These are phyloP conservation scores for Thaleichthys pacificus DNA, from an alignment of 2,797 vertebrate species.

Conservation along the genomic window DNA sequence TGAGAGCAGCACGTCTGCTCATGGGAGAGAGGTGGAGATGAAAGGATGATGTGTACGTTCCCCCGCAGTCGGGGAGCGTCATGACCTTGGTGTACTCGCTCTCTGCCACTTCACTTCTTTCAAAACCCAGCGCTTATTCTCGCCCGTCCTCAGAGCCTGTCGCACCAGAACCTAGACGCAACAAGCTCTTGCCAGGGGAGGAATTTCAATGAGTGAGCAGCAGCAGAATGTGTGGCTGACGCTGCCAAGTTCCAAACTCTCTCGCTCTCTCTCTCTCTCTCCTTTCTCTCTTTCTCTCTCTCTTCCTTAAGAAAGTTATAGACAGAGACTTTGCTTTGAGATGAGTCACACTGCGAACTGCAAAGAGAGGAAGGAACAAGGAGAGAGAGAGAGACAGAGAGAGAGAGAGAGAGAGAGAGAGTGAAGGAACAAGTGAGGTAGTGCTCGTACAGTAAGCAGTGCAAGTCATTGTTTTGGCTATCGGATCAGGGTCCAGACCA, in stretches of 20 bases:
- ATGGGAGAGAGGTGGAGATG: slow-evolving; percentile 23
- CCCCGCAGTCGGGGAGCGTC: neutral
- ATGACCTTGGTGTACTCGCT: too few species aligned
- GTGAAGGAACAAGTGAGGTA: neutral
- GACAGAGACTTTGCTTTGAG: slow-evolving; percentile 22
- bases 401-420: neutral
- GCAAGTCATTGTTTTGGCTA: neutral
- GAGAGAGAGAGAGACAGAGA: neutral
- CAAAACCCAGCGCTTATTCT: slow-evolving; percentile 32
- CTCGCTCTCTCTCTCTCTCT: neutral
- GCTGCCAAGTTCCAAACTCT: slow-evolving; percentile 12
- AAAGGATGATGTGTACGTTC: slow-evolving; percentile 20
- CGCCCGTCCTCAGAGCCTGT: neutral
- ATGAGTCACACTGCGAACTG: slow-evolving; percentile 43
- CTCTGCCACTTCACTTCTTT: slow-evolving; percentile 30
- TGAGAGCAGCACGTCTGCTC: slow-evolving; percentile 22
- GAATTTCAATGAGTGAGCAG: slow-evolving; percentile 13
- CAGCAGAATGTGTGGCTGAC: neutral
- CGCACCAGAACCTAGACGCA: neutral
- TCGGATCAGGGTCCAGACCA: neutral
- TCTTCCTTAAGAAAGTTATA: slow-evolving; percentile 30
- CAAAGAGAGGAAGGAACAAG: slow-evolving; percentile 6
- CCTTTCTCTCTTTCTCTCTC: slow-evolving; percentile 14
- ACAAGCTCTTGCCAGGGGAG: neutral
- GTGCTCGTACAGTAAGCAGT: neutral